These are phyloP conservation scores for Dasyurus viverrinus DNA, from an alignment of 2,113 vertebrate genomes.

Conservation along the genomic window DNA sequence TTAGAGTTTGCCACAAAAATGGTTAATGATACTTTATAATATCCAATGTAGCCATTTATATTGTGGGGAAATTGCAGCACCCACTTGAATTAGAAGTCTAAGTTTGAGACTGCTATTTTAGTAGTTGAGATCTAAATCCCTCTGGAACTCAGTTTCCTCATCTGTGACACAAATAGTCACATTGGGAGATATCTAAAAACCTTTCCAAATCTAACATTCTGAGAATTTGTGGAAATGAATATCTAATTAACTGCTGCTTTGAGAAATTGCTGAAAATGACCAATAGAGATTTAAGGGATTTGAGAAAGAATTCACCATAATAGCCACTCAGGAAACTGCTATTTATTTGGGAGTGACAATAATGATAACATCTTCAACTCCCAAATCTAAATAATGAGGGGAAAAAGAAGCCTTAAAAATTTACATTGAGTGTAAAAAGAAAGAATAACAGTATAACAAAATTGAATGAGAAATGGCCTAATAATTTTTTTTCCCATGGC, in stretches of 20 bases:
- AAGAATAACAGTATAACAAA: background rate
- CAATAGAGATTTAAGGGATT: slow-evolving; percentile 18
- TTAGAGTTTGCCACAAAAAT: background rate
- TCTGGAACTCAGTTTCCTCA: background rate
- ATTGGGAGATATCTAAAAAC: background rate
- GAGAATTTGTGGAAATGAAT: background rate
- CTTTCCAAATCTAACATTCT: background rate
- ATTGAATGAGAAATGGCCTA: background rate
- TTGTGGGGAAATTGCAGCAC: background rate
- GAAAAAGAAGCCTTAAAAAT: slow-evolving; percentile 14
- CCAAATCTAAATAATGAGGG: slow-evolving; percentile 39
- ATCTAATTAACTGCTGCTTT: slow-evolving; percentile 38
- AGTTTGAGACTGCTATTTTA: background rate
- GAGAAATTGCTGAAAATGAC: slow-evolving; percentile 40
- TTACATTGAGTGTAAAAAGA: background rate
- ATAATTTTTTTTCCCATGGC: background rate
- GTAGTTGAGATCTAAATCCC: background rate
- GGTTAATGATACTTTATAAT: background rate
- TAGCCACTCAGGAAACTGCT: slow-evolving; percentile 3
- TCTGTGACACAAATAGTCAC: background rate
- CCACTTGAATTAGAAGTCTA: background rate
- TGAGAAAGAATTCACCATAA: slow-evolving; percentile 42
- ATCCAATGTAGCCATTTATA: background rate
- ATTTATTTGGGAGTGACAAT: slow-evolving; percentile 39
- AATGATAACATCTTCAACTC: slow-evolving; percentile 34